Evolutionary conservation across 2,797 vertebrate genomes (phyloP).

Genomic region (Melanotaenia boesemani): DNA sequence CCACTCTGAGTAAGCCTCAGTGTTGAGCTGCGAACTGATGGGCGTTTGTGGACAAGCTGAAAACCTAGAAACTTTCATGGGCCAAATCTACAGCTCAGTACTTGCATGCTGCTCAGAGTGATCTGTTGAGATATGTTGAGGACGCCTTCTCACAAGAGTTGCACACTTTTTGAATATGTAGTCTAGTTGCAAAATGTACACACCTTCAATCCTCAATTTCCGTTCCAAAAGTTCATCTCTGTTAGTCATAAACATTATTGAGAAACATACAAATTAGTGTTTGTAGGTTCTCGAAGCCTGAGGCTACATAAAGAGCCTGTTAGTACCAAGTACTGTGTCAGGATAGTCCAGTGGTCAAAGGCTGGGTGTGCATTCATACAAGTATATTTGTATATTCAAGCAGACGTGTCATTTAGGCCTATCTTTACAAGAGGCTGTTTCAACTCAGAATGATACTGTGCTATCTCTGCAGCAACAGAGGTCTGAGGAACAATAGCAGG

Average conservation of each 20-base stretch:
- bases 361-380: slow-evolving; percentile 19
- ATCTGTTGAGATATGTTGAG: background rate
- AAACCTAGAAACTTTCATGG: slow-evolving; percentile 3
- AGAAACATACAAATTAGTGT: slow-evolving; percentile 7
- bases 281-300: slow-evolving; percentile 13
- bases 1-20: slow-evolving; percentile 33
- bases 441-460: slow-evolving; percentile 13
- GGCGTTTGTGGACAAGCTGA: slow-evolving; percentile 36
- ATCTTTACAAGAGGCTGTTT: slow-evolving; percentile 60
- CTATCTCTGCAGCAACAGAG: slow-evolving; percentile 62
- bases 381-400: slow-evolving; percentile 12
- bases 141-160: background rate
- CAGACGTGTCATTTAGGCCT: slow-evolving; percentile 30
- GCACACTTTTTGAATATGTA: background rate
- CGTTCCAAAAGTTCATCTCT: slow-evolving; percentile 3
- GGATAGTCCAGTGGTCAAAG: slow-evolving; percentile 47
- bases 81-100: slow-evolving; percentile 17
- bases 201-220: slow-evolving; percentile 27
- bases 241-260: slow-evolving; percentile 35
- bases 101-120: background rate
- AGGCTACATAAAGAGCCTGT: slow-evolving; percentile 41
- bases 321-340: slow-evolving; percentile 6
- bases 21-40: slow-evolving; percentile 42
- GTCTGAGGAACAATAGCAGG: slow-evolving; percentile 55
- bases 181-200: slow-evolving; percentile 18